Base-by-base conservation (phyloP, 2,888 invertebrate genomes). In the Zhengitettix transpicula region DNA sequence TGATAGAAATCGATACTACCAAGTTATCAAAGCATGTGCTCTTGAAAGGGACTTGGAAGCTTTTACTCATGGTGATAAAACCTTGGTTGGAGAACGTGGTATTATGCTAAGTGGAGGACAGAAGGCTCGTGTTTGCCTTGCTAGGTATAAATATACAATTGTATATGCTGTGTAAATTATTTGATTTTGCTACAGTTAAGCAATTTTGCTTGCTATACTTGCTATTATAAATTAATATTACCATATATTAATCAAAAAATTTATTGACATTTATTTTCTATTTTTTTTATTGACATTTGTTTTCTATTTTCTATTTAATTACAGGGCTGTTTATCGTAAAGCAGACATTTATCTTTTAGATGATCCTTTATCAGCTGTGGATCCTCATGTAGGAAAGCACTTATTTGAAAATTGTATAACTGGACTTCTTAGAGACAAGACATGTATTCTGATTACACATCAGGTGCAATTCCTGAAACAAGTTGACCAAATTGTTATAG, bases 71-170 rank as follows among this genome's bases (percentile, higher is more conserved):
- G 89, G 88, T 0, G 92, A 92, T 72, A 81, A 83, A 71, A 91
- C 90, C 0, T 73, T 89, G 17, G 89, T 92, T 1, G 95, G 92
- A 1, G 92, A 92, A 69, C 77, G 89, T 14, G 92, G 92, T 11
- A 83, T 87, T 61, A 86, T 86, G 64, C 76, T 92, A n/a, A 89
- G 88, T 65, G 92, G 92, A 65, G 87, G 92, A 7, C 94, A 94
- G 71, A 83, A 89, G 62, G 93, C 94, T 0, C 78, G 90, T 44
- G 71, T 77, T 51, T 72, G 72, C 55, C 67, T 78, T 58, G 72
- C 67, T 77, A 58, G 94, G 56, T 56, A 47, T 28, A 28, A 28
- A 28, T 28, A 7, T 28, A 7, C 7, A 28, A 28, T 28, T 28
- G 2, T 28, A 28, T 28, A 28, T 28, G 7, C 2, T 28, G 28